Evolutionary conservation across 2,888 invertebrate genomes (phyloP).

Genomic region (Andrena marginata): DNA sequence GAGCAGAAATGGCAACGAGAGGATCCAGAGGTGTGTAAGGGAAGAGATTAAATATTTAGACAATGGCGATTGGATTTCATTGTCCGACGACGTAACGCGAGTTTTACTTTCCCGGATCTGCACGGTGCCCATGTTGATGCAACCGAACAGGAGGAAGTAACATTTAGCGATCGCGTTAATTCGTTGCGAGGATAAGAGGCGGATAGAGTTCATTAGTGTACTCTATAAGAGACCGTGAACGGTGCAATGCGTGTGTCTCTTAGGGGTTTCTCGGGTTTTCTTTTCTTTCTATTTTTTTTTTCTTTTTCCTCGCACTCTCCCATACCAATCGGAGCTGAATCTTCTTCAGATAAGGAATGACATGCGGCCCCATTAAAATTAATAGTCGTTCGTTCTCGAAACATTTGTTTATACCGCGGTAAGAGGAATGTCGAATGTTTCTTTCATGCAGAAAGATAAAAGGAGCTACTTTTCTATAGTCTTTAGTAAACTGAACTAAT

Average conservation of each 20-base stretch:
- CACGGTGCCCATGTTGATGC: conserved; percentile 47
- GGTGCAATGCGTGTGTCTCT: conserved; percentile 70
- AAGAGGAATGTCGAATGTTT: neutral
- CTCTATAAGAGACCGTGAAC: conserved; percentile 66
- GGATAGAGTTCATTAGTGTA: conserved; percentile 66
- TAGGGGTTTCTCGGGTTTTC: conserved; percentile 36
- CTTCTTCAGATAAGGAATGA: conserved; percentile 21
- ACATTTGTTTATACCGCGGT: neutral
- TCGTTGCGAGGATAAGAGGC: conserved; percentile 56
- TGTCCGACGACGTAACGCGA: conserved; percentile 46
- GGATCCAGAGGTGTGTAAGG: conserved; percentile 3
- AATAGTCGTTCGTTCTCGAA: neutral
- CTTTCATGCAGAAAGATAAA: conserved; percentile 7
- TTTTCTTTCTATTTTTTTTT: conserved; percentile 35
- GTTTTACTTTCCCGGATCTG: conserved; percentile 51
- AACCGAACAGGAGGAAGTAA: conserved; percentile 60
- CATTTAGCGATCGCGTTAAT: conserved; percentile 78
- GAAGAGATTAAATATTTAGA: conserved; percentile 13
- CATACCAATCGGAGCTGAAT: conserved; percentile 25
- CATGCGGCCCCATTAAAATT: conserved; percentile 47
- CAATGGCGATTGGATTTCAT: conserved; percentile 42
- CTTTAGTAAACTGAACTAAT: neutral
- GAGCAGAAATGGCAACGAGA: conserved; percentile 12
- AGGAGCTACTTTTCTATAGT: neutral
- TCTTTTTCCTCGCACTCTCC: conserved; percentile 53